Conservation (phyloP, 2,888 invertebrate genomes). For the Scrobipalpa costella region DNA sequence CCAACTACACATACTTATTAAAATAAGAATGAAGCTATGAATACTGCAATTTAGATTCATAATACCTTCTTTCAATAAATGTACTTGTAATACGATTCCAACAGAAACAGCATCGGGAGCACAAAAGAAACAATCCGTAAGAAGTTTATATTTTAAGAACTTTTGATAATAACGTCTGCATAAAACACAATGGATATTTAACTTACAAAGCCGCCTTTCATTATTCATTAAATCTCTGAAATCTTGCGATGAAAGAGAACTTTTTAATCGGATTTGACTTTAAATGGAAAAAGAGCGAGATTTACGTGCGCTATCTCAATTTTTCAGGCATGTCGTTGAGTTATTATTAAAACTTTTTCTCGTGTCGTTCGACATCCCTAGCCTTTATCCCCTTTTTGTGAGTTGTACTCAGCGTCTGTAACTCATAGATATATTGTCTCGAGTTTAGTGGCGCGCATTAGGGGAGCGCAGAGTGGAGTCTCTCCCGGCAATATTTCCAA, state of each 20-base stretch:
- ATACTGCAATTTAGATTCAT: conserved; percentile 24
- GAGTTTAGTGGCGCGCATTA: conserved; percentile 61
- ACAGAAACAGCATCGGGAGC: background rate
- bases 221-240: conserved; percentile 15
- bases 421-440: conserved; percentile 68
- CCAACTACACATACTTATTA: conserved; percentile 45
- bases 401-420: conserved; percentile 64
- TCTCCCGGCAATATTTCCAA: conserved; percentile 59
- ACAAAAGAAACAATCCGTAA: conserved; percentile 13
- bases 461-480: conserved; percentile 52
- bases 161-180: conserved; percentile 11
- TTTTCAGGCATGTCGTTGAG: background rate
- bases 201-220: conserved; percentile 9
- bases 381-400: conserved; percentile 49
- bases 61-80: conserved; percentile 13
- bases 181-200: conserved; percentile 20
- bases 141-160: conserved; percentile 18
- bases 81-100: conserved; percentile 8
- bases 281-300: conserved; percentile 16
- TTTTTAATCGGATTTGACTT: conserved; percentile 17
- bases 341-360: conserved; percentile 5
- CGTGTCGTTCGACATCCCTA: conserved; percentile 49
- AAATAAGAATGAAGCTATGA: conserved; percentile 24
- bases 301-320: conserved; percentile 12
- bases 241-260: conserved; percentile 8